A percentile compares a stretch with the other conserved stretches of the same genome.
phyloP scores from a whole-genome alignment of 2,113 vertebrate genomes.

The Grallaria varia region DNA sequence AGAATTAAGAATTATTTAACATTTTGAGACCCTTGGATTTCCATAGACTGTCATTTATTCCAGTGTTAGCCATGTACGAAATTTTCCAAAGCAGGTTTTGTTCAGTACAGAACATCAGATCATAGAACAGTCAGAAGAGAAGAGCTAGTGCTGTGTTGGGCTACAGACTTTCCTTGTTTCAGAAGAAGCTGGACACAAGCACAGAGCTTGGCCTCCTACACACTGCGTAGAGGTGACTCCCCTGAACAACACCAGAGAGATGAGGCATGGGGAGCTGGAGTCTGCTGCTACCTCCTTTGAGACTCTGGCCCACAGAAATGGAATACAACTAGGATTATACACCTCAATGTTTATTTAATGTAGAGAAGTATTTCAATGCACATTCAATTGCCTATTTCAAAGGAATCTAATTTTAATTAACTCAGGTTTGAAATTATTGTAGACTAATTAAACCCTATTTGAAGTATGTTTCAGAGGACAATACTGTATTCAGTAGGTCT shows the following conservation, averaged over 20 bases:
- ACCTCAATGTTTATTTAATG: background rate
- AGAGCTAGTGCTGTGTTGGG: background rate
- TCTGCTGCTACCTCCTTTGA: background rate
- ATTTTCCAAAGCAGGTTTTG: background rate
- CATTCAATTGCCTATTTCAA: background rate
- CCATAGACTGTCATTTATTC: background rate
- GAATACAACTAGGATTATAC: background rate
- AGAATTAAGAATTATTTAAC: background rate
- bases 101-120: background rate
- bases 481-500: background rate
- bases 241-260: background rate
- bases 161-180: background rate
- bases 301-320: background rate
- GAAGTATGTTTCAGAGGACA: background rate
- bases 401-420: background rate
- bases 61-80: fast-evolving
- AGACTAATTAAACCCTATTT: background rate
- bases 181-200: background rate
- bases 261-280: background rate
- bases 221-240: fast-evolving
- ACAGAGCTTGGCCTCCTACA: background rate
- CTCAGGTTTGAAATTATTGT: background rate
- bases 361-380: background rate
- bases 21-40: background rate
- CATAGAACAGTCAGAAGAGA: background rate